Percentiles rank a stretch among this genome's conserved stretches.
Conservation (phyloP, 2,113 vertebrate genomes). For the Tragelaphus strepsiceros region DNA sequence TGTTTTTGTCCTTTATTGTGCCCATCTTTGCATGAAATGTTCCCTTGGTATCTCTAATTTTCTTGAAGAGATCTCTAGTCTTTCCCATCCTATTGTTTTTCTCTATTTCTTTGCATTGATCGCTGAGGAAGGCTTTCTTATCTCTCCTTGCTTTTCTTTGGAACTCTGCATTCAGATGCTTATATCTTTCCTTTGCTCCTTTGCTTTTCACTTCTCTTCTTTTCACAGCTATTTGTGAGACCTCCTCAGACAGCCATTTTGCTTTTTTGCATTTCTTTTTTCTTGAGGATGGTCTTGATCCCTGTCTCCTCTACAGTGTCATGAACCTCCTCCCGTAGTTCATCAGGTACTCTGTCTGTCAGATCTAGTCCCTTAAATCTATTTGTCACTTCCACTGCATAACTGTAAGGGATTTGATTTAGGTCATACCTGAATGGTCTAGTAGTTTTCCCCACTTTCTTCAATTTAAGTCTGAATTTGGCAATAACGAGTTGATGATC, state of each 20-base stretch:
- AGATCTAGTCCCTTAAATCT: background rate
- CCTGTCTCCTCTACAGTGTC: fast-evolving
- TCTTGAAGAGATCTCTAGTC: background rate
- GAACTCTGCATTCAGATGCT: background rate
- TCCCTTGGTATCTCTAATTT: background rate
- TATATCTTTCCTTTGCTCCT: background rate
- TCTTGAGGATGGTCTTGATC: background rate
- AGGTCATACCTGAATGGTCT: background rate
- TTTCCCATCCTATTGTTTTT: background rate
- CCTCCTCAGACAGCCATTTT: background rate
- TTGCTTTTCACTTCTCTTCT: background rate
- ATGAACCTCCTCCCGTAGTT: background rate
- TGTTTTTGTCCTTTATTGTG: background rate
- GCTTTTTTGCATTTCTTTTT: background rate
- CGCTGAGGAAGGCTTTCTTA: background rate
- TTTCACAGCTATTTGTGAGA: background rate
- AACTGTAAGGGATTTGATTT: background rate
- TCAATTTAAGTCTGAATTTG: background rate
- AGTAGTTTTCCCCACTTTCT: background rate
- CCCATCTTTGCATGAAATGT: background rate
- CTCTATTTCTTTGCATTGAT: background rate
- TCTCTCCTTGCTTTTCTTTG: background rate
- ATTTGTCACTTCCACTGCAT: background rate
- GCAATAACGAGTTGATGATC: background rate
- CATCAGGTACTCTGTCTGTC: background rate